Evolutionary conservation across 2,888 invertebrate genomes (phyloP).

Genomic region (Mythimna loreyi): DNA sequence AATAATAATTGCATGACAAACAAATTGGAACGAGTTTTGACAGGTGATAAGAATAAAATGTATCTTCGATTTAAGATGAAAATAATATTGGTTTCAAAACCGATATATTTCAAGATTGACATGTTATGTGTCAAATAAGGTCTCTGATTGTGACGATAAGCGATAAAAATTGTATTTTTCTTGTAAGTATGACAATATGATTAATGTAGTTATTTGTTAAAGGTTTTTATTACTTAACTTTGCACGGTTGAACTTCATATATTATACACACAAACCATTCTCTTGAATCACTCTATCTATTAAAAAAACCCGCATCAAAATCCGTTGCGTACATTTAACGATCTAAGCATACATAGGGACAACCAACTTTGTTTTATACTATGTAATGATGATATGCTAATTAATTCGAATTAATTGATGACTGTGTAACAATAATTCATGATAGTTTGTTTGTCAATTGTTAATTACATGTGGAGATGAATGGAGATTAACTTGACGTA

Average conservation of each 20-base stretch:
- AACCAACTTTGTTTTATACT: too few relatives aligned
- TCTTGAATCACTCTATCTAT: too few relatives aligned
- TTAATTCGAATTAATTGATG: slow-evolving; percentile 11
- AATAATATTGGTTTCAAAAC: slow-evolving; percentile 40
- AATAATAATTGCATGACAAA: slow-evolving; percentile 3
- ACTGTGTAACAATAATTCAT: slow-evolving; percentile 30
- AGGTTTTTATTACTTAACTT: too few relatives aligned
- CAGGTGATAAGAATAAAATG: slow-evolving; percentile 27
- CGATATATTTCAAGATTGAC: slow-evolving; percentile 27
- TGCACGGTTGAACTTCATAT: too few relatives aligned
- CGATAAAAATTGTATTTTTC: slow-evolving; percentile 43
- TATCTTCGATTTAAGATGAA: slow-evolving; percentile 37
- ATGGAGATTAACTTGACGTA: neutral
- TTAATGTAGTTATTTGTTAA: slow-evolving; percentile 7
- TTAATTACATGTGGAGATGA: slow-evolving; percentile 9
- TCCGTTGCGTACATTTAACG: too few relatives aligned
- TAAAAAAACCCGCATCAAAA: too few relatives aligned
- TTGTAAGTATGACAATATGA: slow-evolving; percentile 38
- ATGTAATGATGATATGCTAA: neutral
- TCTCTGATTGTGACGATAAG: slow-evolving; percentile 44
- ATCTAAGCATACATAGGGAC: too few relatives aligned
- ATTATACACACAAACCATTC: too few relatives aligned
- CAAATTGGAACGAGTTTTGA: neutral
- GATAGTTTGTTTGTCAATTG: slow-evolving; percentile 34
- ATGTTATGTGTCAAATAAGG: slow-evolving; percentile 43